Conservation (phyloP, 1,140 invertebrate genomes). For the Hestina assimilis region DNA sequence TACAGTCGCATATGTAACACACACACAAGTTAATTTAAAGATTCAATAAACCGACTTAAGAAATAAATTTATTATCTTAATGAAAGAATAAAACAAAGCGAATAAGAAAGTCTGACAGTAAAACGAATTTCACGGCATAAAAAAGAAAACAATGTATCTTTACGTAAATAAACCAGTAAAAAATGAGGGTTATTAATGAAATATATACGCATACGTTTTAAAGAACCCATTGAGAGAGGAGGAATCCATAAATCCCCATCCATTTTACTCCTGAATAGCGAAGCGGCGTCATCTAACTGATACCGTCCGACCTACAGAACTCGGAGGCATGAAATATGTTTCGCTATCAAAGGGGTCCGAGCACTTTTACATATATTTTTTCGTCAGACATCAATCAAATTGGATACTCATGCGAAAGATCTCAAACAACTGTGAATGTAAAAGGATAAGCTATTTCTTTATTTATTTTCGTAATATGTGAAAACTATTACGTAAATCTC, state of each 20-base stretch:
- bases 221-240: constrained; percentile 12
- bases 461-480: no score
- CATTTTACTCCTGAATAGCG: constrained; percentile 43
- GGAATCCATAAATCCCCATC: constrained; percentile 37
- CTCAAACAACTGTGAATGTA: constrained; percentile 10
- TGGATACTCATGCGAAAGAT: constrained; percentile 24
- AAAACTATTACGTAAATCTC: no score
- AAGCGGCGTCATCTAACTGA: constrained; percentile 42
- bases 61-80: not conserved
- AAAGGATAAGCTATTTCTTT: not conserved
- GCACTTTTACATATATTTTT: constrained; percentile 33
- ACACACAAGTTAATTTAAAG: not conserved
- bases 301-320: constrained; percentile 46
- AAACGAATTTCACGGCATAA: not conserved
- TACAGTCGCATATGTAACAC: not conserved
- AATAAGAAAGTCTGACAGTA: not conserved
- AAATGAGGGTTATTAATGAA: constrained; percentile 5
- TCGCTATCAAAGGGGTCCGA: constrained; percentile 51
- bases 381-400: constrained; percentile 40
- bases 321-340: constrained; percentile 61
- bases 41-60: not conserved
- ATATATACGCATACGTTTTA: constrained; percentile 5
- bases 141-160: not conserved
- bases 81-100: not conserved
- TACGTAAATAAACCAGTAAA: not conserved